Evolutionary conservation across 2,797 vertebrate genomes (phyloP), one percentile per base, ranked within the genome.

Genomic region (Moxostoma hubbsi): DNA sequence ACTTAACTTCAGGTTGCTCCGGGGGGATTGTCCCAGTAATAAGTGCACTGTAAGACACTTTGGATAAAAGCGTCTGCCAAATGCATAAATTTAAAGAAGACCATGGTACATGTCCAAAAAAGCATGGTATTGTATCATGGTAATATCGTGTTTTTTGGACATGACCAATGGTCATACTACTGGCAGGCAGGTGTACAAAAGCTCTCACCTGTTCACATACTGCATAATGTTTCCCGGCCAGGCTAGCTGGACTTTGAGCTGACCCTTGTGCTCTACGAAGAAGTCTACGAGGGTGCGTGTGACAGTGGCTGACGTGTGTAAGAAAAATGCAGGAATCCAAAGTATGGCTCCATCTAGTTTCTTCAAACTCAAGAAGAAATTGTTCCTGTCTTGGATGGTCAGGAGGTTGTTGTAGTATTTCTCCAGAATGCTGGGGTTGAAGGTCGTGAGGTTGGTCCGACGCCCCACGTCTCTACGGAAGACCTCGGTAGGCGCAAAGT

Each of bases 171-270:
- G 24, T 24, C 24, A 24, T 24, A 24, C 24, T 24, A 24, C 2
- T 24, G 24, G 2, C 24, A 24, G 24, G 24, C 24, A 24, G 24
- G 24, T 24, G 24, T 24, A 11, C 7, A 58, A 0, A 24, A 24
- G 24, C 18, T 90, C 94, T 88, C 84, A 99, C 97, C 94, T 97
- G 94, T 98, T 99, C 59, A 99, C 92, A 5, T 98, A 96, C 86
- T 97, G 96, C 96, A 99, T 98, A 88, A 99, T 98, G 85, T 99
- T 98, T 78, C 98, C 98, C 0, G 97, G 98, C 97, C 97, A 99
- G 82, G 97, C 97, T 86, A 99, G 69, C 84, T 96, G 93, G 72
- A 99, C 95, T 86, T 97, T 97, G 46, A 99, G 92, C 82, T 98
- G 96, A 47, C 95, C 95, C 50, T 92, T 93, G 82, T 99, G 96